A percentile compares a stretch with the other conserved stretches of the same genome.
Evolutionary conservation across 2,797 vertebrate genomes (phyloP).

Genomic region (Epinephelus awoara): DNA sequence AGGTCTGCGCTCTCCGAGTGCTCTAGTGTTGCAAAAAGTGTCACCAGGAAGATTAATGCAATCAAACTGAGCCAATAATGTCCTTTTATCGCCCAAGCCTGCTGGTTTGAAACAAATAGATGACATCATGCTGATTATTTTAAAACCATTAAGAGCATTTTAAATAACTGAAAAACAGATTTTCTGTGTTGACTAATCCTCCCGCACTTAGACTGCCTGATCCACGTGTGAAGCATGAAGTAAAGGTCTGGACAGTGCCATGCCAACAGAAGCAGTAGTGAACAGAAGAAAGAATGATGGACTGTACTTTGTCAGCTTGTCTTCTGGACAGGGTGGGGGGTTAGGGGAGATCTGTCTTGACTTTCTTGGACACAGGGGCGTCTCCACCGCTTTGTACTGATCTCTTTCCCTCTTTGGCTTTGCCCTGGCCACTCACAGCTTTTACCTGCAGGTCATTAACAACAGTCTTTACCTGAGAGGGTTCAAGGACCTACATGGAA

Average conservation of each 20-base stretch:
- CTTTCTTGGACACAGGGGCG: conserved; percentile 87
- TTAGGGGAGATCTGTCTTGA: conserved; percentile 78
- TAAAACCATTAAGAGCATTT: background rate
- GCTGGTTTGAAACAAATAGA: background rate
- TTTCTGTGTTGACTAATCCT: background rate
- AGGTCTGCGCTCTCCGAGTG: too few species aligned
- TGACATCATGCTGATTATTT: conserved; percentile 12
- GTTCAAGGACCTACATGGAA: conserved; percentile 6
- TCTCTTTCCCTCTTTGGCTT: conserved; percentile 77
- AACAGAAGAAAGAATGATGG: conserved; percentile 64
- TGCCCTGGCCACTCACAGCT: conserved; percentile 69
- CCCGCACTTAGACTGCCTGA: background rate
- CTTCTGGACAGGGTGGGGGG: conserved; percentile 55
- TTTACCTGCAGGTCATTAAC: conserved; percentile 85
- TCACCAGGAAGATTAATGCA: background rate
- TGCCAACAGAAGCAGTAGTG: conserved; percentile 53
- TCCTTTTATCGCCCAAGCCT: conserved; percentile 39
- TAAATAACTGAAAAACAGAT: background rate
- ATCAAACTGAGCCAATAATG: background rate
- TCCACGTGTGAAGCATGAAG: conserved; percentile 8
- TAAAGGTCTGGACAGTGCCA: conserved; percentile 12
- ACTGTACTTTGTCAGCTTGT: conserved; percentile 83
- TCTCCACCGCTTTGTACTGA: conserved; percentile 72
- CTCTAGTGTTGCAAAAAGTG: background rate
- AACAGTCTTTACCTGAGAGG: conserved; percentile 66